Base-by-base conservation (phyloP, 2,888 invertebrate genomes). In the Pycnomerus fuliginosus region DNA sequence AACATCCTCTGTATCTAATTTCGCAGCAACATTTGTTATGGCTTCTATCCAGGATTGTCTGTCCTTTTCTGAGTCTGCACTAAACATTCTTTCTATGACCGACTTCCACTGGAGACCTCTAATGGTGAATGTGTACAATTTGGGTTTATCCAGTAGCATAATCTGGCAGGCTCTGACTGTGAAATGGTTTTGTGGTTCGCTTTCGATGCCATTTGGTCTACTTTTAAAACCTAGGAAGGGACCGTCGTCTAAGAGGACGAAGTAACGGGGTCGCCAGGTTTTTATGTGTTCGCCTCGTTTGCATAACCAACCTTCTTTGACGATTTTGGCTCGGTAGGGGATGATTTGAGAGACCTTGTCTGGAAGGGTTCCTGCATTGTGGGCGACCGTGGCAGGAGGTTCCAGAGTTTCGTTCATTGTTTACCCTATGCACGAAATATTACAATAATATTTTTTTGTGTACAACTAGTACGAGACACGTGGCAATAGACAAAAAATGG, bases 211-310 rank as follows among this genome's bases (percentile, higher is more conserved):
- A 66, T 91, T 92, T 14, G 97, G 96, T 71, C 89, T 89, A 51
- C 82, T 80, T 74, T 94, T 93, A 75, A 91, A 99, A 7, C 99
- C 99, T 62, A 93, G 85, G 56, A 99, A 80, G 37, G 91, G 87
- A 11, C 99, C 99, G 79, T 98, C 91, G 65, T 90, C 88, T 62
- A 92, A 84, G 39, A 99, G 78, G 48, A 97, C 84, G 75, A 99
- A 99, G 76, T 98, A 99, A 42, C 72, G 53, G 85, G 90, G 84
- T 62, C 99, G 83, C 99, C 99, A 99, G 70, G 95, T 99, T 73
- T 93, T 92, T 62, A 99, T 97, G 75, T 98, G 98, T 74, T 99
- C 99, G 44, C 98, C 97, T 70, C 96, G 83, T 77, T 97, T 97
- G 75, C 84, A 88, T 44, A 97, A 80, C 91, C 93, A 96, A 57